phyloP scores from a whole-genome alignment of 2,113 vertebrate genomes.

The Dasyprocta punctata region DNA sequence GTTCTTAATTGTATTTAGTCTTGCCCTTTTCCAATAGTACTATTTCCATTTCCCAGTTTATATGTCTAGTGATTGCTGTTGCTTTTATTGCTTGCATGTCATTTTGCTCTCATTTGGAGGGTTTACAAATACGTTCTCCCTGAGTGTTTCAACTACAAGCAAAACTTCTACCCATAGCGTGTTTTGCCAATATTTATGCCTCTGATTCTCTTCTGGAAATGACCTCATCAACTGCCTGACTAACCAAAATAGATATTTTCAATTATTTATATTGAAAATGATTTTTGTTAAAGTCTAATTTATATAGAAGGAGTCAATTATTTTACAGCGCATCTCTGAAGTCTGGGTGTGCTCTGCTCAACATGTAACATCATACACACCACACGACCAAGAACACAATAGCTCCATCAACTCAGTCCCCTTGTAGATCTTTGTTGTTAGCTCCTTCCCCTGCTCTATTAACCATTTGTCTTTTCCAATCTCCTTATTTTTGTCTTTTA shows the following conservation, averaged over 20 bases:
- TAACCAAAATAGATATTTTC: not conserved
- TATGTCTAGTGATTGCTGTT: not conserved
- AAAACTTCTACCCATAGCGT: not conserved
- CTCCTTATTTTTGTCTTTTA: not conserved
- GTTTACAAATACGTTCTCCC: not conserved
- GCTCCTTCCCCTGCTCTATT: not conserved
- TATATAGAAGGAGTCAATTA: not conserved
- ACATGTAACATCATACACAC: not conserved
- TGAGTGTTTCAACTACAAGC: not conserved
- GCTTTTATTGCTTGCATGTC: not conserved
- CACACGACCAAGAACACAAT: not conserved
- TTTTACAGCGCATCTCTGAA: not conserved
- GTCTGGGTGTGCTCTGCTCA: not conserved
- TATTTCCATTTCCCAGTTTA: not conserved
- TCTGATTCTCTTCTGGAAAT: not conserved
- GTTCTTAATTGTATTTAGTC: not conserved
- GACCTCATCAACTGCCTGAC: not conserved
- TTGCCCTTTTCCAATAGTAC: not conserved
- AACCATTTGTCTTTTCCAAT: not conserved
- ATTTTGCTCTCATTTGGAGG: not conserved
- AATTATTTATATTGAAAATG: not conserved
- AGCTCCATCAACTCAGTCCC: not conserved
- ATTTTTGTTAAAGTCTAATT: not conserved
- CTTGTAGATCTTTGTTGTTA: not conserved
- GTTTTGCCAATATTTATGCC: not conserved